A percentile compares a stretch with the other conserved stretches of the same genome.
Evolutionary conservation across 2,113 vertebrate genomes (phyloP).

Genomic region (Stictonetta naevosa): DNA sequence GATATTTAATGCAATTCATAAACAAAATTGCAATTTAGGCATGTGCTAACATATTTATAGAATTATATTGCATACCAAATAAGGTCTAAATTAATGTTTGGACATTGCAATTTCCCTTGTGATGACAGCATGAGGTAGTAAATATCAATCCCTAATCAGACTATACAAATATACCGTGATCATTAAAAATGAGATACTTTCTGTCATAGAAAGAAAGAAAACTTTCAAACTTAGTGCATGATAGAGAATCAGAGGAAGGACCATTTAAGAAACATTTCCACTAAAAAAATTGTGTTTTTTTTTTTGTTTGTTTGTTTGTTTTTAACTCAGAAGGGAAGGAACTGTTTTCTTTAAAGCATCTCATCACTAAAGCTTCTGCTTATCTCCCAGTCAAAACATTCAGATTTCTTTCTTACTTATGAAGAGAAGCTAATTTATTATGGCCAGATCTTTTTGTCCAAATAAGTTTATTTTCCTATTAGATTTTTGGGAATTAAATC

Average conservation of each 20-base stretch:
- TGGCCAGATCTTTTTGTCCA: background rate
- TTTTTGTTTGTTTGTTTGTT: background rate
- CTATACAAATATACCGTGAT: background rate
- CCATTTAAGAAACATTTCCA: background rate
- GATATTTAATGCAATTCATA: constrained; percentile 48
- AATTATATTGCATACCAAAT: constrained; percentile 54
- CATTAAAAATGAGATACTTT: background rate
- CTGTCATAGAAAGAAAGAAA: background rate
- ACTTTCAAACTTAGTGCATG: background rate
- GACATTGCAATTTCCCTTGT: constrained; percentile 63
- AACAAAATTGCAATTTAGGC: constrained; percentile 52
- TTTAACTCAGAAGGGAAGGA: background rate
- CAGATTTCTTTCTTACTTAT: background rate
- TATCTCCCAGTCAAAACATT: background rate
- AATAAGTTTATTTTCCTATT: background rate
- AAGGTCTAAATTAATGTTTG: constrained; percentile 60
- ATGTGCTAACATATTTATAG: constrained; percentile 60
- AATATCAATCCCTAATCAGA: constrained; percentile 58
- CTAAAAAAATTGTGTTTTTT: background rate
- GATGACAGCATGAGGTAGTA: constrained; percentile 41
- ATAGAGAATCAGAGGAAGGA: background rate
- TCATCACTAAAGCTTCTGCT: background rate
- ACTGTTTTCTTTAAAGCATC: background rate
- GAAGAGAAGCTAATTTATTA: too few relatives aligned
- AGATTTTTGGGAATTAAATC: background rate